Base-by-base conservation (phyloP, 23 tunicate species). In the Phallusia fumigata region DNA sequence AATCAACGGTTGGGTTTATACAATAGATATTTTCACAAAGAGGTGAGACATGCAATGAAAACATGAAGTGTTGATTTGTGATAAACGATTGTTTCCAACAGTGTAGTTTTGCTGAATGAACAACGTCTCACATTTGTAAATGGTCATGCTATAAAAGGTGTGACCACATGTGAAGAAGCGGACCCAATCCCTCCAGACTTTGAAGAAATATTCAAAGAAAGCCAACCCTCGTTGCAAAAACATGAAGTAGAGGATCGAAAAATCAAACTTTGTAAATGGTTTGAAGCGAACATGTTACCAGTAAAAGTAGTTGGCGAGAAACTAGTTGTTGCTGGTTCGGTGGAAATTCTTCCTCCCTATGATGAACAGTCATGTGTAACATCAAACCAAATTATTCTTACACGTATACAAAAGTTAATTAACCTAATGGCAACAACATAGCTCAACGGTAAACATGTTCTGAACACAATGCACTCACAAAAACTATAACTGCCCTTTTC, bases 371-470 rank as follows among this genome's bases (percentile, higher is more conserved):
- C 36, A 24, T 74, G 77, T 33, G 22, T 74, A 11, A 19, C 77
- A 19, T 32, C 77, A 74, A 74, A 74, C 30, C 44, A 74, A 74
- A 74, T 74, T 3, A 31, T 74, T 30, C 40, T 74, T 32, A 19
- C 35, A 6, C 26, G 40, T 3, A 33, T 74, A 21, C 77, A 74
- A 74, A 74, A 74, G 30, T 19, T 74, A 30, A 74, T 74, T 74
- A 11, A 13, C 22, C n/a, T 2, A 32, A 32, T 74, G 77, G 6
- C 77, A 22, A 58, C 11, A 11, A 21, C 69, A 58, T 58, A 58
- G 18, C 18, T 13, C 58, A 51, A 51, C 58, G 58, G 58, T 13
- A 51, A 18, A 51, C 58, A 51, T 51, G 18, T 13, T 18, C 15
- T 13, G 18, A 51, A 18, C 18, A 51, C 18, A 15, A 51, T 13